Base-by-base conservation (phyloP, 64 coral and sea anemone species). In the Dendrophyllia cribrosa region DNA sequence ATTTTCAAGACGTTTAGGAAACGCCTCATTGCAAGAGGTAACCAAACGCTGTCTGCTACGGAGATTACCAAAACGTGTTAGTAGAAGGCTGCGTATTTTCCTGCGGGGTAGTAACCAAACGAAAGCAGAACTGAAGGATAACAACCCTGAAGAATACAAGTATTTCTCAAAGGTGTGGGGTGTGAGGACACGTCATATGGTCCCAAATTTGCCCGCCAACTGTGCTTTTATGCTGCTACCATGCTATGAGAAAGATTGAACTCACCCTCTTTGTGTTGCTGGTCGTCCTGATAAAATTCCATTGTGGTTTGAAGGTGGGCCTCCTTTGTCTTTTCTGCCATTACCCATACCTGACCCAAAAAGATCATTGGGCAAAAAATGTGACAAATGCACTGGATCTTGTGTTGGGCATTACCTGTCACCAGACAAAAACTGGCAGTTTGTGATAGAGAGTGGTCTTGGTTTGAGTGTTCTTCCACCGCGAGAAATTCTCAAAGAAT, bases 101-200 rank as follows among this genome's bases (percentile, higher is more conserved):
- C n/a, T 92, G 43, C 70, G 77, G 21, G 66, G 53, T 10, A 60
- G 12, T 24, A 84, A 92, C 3, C 84, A 84, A 43, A 91, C 84
- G 58, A 92, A 84, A 55, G 25, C 48, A 43, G 66, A 90, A 71
- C 56, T 92, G 17, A 34, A 73, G 25, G 48, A 84, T 51, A 70
- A 71, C 49, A 71, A n/a, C 53, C 91, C 83, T 63, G 61, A 79
- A 13, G 83, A 93, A 6, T 87, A 51, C 44, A 25, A 50, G 2
- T 87, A 87, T 16, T 93, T 93, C 66, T 16, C 10, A 7, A 78
- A 87, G 24, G 74, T 93, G 14, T 92, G 80, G 91, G 15, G 34
- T 68, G 74, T 88, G 15, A 67, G 51, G 83, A 51, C 12, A 11
- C 20, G 59, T 16, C 73, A 87, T 79, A n/a, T n/a, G 83, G 61